Base-by-base conservation (phyloP, 2,113 vertebrate species). In the Xenopus borealis region DNA sequence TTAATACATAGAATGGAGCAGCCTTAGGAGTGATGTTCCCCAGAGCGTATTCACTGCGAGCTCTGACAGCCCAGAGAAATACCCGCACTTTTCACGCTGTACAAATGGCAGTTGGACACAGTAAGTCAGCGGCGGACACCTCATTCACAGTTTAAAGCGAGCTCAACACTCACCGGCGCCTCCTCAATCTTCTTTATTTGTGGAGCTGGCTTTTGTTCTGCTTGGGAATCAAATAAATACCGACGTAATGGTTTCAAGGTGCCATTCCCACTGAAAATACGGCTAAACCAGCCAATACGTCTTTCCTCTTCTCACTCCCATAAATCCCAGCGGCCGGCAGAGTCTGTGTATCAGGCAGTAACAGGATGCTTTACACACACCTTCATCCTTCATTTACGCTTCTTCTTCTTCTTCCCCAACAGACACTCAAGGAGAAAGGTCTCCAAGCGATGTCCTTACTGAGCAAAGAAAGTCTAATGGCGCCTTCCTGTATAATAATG, bases 161-260 rank as follows among this genome's bases (percentile, higher is more conserved):
- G 93, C 86, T 94, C 94, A 83, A 94, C 94, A 94, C 94, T 96
- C 94, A 94, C 91, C 94, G 94, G 92, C 95, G 94, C 95, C 96
- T 94, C 95, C 94, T 96, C 94, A 94, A 96, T 99, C 97, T 96
- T 96, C 95, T 97, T 98, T 98, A 99, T 99, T 98, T 97, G 96
- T 96, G 91, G 93, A 89, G 93, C 91, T 85, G 93, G 94, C 92
- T 95, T 96, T 95, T 94, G 94, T 94, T 94, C 93, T 91, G 93
- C 92, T 90, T 91, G 90, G 89, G 92, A 91, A 94, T 94, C 94
- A 94, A 94, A 97, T 97, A 98, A 96, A 98, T 98, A 96, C 93
- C 90, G 90, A 93, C 94, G 91, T 95, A 96, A 97, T 95, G 90
- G 90, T 91, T 91, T 87, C 88, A 89, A 90, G 91, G 89, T 93